Conservation (phyloP, 2,888 invertebrate genomes). For the Zonitis immaculata region DNA sequence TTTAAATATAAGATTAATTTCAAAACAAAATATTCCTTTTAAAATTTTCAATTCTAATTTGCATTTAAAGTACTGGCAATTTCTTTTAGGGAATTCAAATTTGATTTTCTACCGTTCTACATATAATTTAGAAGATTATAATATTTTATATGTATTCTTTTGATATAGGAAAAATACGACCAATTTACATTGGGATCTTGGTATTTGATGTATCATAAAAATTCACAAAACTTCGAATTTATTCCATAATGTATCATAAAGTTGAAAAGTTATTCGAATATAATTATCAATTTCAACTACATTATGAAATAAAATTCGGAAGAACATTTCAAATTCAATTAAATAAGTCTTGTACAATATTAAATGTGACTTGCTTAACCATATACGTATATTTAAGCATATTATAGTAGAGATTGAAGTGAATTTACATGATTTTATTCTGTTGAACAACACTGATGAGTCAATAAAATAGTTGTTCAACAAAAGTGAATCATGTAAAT, state of each 20-base stretch:
- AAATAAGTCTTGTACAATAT: too few relatives aligned
- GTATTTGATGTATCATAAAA: not conserved
- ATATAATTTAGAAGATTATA: not conserved
- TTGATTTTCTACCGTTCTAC: not conserved
- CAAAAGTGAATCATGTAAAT: not conserved
- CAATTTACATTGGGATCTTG: not conserved
- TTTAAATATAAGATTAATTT: not conserved
- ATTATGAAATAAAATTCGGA: too few relatives aligned
- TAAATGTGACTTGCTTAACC: too few relatives aligned
- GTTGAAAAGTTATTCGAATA: too few relatives aligned
- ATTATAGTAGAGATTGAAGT: not conserved
- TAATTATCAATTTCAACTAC: too few relatives aligned
- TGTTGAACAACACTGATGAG: not conserved
- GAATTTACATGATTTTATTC: not conserved
- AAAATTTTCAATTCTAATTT: constrained; percentile 10
- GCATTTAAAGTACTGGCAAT: constrained; percentile 8
- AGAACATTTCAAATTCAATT: too few relatives aligned
- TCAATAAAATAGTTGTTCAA: not conserved
- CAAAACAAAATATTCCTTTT: not conserved
- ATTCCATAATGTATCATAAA: too few relatives aligned
- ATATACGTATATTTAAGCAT: not conserved
- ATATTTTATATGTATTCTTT: constrained; percentile 13
- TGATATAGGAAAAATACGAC: constrained; percentile 7
- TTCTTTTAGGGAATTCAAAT: not conserved
- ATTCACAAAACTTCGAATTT: too few relatives aligned